Evolutionary conservation across 92 coral and sea anemone species (phyloP).

Genomic region (Virgularia gustaviana): DNA sequence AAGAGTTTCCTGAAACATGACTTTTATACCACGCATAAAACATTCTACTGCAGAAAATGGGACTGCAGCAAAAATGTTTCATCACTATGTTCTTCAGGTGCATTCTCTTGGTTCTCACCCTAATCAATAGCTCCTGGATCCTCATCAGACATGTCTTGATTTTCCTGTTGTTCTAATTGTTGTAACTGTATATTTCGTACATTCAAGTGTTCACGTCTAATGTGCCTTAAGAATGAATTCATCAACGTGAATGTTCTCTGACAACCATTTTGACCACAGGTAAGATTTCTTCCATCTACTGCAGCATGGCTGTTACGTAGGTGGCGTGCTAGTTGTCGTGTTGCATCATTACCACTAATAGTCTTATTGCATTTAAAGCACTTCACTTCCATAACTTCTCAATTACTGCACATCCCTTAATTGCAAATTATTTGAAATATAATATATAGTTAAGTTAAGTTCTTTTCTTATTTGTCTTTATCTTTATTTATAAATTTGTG

Average conservation of each 20-base stretch:
- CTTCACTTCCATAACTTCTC: constrained; percentile 22
- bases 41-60: constrained; percentile 3
- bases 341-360: not conserved
- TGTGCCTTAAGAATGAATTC: constrained; percentile 8
- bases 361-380: constrained; percentile 12
- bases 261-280: constrained; percentile 15
- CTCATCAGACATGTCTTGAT: not conserved
- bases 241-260: constrained; percentile 14
- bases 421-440: no score
- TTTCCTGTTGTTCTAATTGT: no score
- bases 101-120: not conserved
- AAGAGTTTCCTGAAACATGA: constrained; percentile 11
- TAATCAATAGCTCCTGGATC: not conserved
- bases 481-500: no score
- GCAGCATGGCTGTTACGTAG: not conserved
- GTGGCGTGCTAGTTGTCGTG: not conserved
- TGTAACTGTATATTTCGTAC: not conserved
- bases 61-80: constrained; percentile 13
- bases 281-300: not conserved
- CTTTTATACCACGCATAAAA: constrained; percentile 4
- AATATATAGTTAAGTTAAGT: no score
- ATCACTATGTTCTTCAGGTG: not conserved
- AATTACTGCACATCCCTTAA: no score
- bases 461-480: no score
- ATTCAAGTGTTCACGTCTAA: not conserved